phyloP scores from a whole-genome alignment of 2,797 vertebrate species.

The Acipenser ruthenus region DNA sequence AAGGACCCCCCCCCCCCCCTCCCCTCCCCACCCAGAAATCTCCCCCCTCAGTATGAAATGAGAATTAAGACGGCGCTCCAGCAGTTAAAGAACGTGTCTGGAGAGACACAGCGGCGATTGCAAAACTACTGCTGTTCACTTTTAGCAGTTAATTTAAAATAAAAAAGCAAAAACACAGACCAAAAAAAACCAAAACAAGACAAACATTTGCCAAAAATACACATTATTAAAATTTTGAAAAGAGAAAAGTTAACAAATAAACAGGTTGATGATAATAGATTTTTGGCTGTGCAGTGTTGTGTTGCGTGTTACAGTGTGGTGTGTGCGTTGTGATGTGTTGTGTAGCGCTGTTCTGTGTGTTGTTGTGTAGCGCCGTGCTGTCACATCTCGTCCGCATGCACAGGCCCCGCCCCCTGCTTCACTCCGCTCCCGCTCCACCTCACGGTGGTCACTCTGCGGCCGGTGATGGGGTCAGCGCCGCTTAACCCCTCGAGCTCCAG shows the following conservation, averaged over 20 bases:
- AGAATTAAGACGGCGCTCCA: no score
- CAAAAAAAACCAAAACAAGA: background rate
- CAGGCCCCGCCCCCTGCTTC: constrained; percentile 32
- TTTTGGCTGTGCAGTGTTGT: no score
- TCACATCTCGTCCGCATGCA: constrained; percentile 19
- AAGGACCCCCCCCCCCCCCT: no score
- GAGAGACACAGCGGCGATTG: no score
- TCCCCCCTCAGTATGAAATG: no score
- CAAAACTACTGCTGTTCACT: no score
- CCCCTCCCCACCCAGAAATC: no score
- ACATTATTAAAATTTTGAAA: background rate
- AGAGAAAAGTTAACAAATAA: background rate
- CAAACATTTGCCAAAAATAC: background rate
- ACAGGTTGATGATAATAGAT: background rate
- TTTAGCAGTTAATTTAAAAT: no score
- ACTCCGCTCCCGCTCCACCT: constrained; percentile 12
- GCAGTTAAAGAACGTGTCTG: no score
- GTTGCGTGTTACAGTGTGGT: no score
- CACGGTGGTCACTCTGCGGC: constrained; percentile 23
- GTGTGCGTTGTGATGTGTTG: no score
- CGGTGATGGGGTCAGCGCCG: constrained; percentile 11
- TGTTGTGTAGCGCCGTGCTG: background rate
- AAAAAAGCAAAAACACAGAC: background rate
- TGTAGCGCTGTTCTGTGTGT: no score
- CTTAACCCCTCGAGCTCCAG: constrained; percentile 18